These are phyloP conservation scores for Denticeps clupeoides DNA, from an alignment of 2,797 vertebrate species.

Conservation along the genomic window DNA sequence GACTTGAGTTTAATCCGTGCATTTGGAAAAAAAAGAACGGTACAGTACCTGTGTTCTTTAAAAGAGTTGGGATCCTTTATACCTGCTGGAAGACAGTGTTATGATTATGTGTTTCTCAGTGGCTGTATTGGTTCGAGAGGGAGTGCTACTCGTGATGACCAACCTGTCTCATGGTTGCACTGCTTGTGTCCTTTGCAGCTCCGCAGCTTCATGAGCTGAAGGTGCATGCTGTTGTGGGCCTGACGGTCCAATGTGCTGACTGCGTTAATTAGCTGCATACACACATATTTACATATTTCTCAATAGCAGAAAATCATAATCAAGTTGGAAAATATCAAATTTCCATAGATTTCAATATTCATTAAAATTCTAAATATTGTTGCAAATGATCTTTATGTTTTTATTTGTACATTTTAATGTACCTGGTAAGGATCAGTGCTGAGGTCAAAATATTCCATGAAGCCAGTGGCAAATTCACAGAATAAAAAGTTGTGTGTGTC, in stretches of 20 bases:
- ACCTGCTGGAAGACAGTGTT: conserved; percentile 52
- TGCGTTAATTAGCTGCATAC: conserved; percentile 77
- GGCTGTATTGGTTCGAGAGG: background rate
- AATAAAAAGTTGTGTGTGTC: conserved; percentile 96
- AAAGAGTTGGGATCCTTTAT: conserved; percentile 80
- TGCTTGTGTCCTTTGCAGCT: conserved; percentile 89
- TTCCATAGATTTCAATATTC: too few relatives aligned
- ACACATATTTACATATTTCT: conserved; percentile 26
- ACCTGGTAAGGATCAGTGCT: conserved; percentile 94
- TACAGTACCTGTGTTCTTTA: conserved; percentile 84
- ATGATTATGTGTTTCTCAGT: background rate
- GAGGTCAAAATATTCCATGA: conserved; percentile 94
- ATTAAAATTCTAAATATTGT: too few relatives aligned
- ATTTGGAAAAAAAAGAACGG: conserved; percentile 30
- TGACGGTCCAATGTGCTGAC: conserved; percentile 79
- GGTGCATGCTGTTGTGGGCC: conserved; percentile 77
- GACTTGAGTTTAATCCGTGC: too few relatives aligned
- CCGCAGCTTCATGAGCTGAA: conserved; percentile 85
- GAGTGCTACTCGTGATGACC: too few relatives aligned
- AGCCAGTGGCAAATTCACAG: conserved; percentile 96
- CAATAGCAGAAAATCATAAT: background rate
- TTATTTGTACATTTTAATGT: too few relatives aligned
- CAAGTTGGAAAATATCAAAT: too few relatives aligned
- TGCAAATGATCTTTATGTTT: too few relatives aligned
- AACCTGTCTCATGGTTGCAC: conserved; percentile 87